Conservation (phyloP, 2,113 vertebrate species). For the Bubo scandiacus region DNA sequence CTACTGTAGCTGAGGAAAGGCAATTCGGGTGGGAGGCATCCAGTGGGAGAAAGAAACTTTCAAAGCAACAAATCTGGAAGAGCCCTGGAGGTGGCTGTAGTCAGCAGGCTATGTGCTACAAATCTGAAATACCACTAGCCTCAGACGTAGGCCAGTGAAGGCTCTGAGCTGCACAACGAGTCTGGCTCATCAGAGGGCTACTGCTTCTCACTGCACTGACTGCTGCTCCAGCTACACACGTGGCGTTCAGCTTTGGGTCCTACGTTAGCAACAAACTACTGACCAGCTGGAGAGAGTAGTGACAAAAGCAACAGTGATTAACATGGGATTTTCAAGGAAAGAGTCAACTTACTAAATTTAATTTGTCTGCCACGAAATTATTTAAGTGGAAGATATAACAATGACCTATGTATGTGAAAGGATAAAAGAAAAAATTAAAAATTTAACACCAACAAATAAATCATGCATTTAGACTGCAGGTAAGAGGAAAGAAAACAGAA, state of each 20-base stretch:
- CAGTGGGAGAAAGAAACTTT: neutral
- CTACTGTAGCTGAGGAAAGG: neutral
- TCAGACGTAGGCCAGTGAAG: rapidly evolving
- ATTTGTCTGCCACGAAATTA: neutral
- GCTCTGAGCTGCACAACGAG: neutral
- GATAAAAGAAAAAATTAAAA: neutral
- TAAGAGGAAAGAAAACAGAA: neutral
- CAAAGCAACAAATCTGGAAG: neutral
- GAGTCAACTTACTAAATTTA: neutral
- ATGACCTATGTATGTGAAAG: neutral
- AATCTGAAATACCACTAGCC: neutral
- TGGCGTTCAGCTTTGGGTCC: neutral
- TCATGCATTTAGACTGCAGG: neutral
- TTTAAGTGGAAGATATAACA: neutral
- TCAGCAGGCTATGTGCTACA: neutral
- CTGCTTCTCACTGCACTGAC: neutral
- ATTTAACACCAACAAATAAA: neutral
- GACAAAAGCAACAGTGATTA: neutral
- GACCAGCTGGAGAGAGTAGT: neutral
- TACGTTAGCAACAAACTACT: neutral
- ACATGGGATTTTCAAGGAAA: neutral
- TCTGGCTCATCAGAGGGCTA: neutral
- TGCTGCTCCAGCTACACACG: neutral
- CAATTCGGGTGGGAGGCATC: neutral
- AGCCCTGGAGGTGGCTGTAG: neutral